A percentile compares a stretch with the other conserved stretches of the same genome.
phyloP scores from a whole-genome alignment of 1,140 invertebrate species.

The Globodera rostochiensis region DNA sequence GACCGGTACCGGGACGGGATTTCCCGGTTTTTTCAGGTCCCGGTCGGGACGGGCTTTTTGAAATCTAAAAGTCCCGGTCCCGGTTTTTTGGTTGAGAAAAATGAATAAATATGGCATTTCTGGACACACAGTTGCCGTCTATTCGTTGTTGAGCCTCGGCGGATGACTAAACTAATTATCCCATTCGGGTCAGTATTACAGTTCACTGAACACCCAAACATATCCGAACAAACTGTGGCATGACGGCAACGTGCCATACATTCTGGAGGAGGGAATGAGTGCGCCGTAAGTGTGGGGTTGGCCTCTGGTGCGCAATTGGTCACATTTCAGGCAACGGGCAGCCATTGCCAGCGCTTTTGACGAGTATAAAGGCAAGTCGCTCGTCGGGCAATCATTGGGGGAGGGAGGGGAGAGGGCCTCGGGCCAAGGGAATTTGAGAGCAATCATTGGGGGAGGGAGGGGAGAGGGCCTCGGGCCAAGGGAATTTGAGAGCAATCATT shows the following conservation, averaged over 20 bases:
- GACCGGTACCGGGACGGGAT: too few relatives aligned
- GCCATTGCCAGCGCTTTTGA: conserved; percentile 65
- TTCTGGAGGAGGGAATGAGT: conserved; percentile 66
- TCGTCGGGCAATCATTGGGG: too few relatives aligned
- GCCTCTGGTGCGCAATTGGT: neutral
- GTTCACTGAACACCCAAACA: conserved; percentile 61
- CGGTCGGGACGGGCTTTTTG: too few relatives aligned
- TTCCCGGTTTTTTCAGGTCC: too few relatives aligned
- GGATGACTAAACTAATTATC: conserved; percentile 13
- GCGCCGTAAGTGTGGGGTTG: conserved; percentile 46
- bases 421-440: too few relatives aligned
- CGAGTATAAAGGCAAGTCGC: conserved; percentile 59
- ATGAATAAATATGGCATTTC: conserved; percentile 10
- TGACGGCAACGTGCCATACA: conserved; percentile 58
- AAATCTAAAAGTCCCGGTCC: too few relatives aligned
- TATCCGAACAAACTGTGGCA: conserved; percentile 64
- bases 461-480: too few relatives aligned
- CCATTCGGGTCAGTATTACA: conserved; percentile 57
- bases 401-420: too few relatives aligned
- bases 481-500: too few relatives aligned
- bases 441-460: too few relatives aligned
- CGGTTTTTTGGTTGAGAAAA: too few relatives aligned
- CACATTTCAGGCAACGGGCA: conserved; percentile 57
- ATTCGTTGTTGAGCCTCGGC: neutral
- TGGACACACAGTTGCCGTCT: conserved; percentile 7